Evolutionary conservation across 2,113 vertebrate species (phyloP).

Genomic region (Alouatta palliata): DNA sequence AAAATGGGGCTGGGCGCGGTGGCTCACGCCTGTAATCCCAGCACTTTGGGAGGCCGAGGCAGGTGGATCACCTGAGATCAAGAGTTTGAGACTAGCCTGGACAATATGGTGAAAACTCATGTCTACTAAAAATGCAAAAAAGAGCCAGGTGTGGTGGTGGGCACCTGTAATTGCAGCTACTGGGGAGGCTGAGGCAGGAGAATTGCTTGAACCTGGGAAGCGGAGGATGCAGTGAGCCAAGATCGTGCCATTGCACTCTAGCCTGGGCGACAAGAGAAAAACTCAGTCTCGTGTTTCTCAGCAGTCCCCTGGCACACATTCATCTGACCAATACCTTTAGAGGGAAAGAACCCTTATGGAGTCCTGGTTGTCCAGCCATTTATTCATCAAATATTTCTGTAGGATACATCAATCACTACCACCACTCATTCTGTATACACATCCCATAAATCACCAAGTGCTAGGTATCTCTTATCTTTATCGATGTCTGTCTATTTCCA

Average conservation of each 20-base stretch:
- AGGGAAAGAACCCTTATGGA: not conserved
- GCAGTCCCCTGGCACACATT: not conserved
- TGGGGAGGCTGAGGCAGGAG: no score
- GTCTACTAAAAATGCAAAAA: no score
- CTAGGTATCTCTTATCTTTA: not conserved
- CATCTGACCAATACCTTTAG: not conserved
- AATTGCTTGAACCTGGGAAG: no score
- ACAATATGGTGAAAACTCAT: not conserved
- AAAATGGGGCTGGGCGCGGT: not conserved
- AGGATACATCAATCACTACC: not conserved
- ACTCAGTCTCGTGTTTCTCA: not conserved
- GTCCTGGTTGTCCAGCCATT: not conserved
- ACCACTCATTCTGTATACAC: not conserved
- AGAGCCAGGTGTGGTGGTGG: no score
- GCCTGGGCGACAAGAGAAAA: no score
- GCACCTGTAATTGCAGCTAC: no score
- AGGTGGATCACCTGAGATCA: not conserved
- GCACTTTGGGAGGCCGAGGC: not conserved
- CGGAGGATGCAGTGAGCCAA: no score
- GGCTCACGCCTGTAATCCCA: not conserved
- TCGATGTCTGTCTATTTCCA: not conserved
- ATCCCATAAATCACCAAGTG: not conserved
- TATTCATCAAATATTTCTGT: not conserved
- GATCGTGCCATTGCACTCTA: no score
- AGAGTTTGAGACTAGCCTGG: not conserved